Evolutionary conservation across 2,888 invertebrate genomes (phyloP).

Genomic region (Auanema sp.): DNA sequence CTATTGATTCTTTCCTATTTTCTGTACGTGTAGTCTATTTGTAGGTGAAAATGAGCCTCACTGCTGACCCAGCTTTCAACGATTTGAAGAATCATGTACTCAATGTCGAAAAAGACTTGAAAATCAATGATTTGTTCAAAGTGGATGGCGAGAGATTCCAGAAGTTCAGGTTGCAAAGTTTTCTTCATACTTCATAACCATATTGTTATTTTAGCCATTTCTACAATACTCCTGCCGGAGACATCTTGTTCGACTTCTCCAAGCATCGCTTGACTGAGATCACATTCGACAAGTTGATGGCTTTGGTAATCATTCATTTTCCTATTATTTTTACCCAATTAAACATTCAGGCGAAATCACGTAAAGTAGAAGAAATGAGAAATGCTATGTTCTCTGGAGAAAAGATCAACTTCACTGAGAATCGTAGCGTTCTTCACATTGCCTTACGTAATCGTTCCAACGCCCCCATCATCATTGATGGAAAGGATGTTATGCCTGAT

Average conservation of each 20-base stretch:
- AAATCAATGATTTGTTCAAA: constrained; percentile 81
- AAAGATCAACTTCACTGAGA: constrained; percentile 96
- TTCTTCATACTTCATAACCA: neutral
- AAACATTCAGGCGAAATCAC: constrained; percentile 72
- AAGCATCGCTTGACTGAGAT: constrained; percentile 88
- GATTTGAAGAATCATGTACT: constrained; percentile 79
- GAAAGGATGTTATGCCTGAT: constrained; percentile 87
- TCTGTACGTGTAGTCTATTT: neutral
- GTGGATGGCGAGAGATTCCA: constrained; percentile 81
- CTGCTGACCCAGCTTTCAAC: constrained; percentile 69
- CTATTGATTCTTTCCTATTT: constrained; percentile 1
- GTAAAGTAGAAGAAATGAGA: constrained; percentile 82
- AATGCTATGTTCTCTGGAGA: constrained; percentile 89
- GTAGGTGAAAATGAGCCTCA: constrained; percentile 29
- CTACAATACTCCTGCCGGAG: constrained; percentile 83
- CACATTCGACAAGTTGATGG: constrained; percentile 76
- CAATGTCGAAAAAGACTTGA: constrained; percentile 75
- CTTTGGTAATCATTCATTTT: constrained; percentile 75
- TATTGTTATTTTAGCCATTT: constrained; percentile 71
- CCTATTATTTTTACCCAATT: too few relatives aligned
- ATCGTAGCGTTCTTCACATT: constrained; percentile 89
- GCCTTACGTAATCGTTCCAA: constrained; percentile 86
- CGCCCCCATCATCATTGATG: constrained; percentile 79
- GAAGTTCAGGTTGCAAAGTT: constrained; percentile 82
- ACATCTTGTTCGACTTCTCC: constrained; percentile 90